These are phyloP conservation scores for Caenorhabditis sp. DNA, from an alignment of 2,888 invertebrate genomes.

Conservation along the genomic window DNA sequence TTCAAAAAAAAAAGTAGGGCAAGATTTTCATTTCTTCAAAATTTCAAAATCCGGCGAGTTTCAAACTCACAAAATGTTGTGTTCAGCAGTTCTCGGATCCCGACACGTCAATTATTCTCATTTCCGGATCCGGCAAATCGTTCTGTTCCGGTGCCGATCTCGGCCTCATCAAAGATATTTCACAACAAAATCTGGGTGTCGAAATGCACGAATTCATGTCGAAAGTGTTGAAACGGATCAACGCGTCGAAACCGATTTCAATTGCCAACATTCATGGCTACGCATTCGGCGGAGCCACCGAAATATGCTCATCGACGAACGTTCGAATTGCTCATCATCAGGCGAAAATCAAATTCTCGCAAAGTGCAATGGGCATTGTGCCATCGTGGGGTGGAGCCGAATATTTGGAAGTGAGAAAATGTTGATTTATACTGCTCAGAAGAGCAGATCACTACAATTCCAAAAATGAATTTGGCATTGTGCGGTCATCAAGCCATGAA, in stretches of 20 bases:
- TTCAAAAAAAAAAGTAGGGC: too few species aligned
- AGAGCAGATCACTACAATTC: background rate
- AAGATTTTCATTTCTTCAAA: too few species aligned
- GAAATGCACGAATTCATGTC: conserved; percentile 50
- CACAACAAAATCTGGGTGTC: conserved; percentile 28
- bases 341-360: conserved; percentile 48
- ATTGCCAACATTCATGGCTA: conserved; percentile 48
- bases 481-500: conserved; percentile 4
- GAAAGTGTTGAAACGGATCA: conserved; percentile 20
- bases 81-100: conserved; percentile 16
- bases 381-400: conserved; percentile 53
- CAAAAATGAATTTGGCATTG: background rate
- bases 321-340: conserved; percentile 43
- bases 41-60: too few species aligned
- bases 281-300: conserved; percentile 51
- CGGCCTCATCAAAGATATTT: conserved; percentile 45
- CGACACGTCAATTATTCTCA: conserved; percentile 26
- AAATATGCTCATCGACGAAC: conserved; percentile 45
- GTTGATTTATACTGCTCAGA: conserved; percentile 1
- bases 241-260: conserved; percentile 27
- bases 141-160: conserved; percentile 52
- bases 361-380: conserved; percentile 49
- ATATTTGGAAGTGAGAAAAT: conserved; percentile 23
- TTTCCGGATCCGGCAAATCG: conserved; percentile 41
- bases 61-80: too few species aligned